Percentiles rank a stretch among this genome's conserved stretches.
These are phyloP conservation scores for Chlamydotis undulata DNA, from an alignment of 2,113 vertebrate genomes.

Conservation along the genomic window DNA sequence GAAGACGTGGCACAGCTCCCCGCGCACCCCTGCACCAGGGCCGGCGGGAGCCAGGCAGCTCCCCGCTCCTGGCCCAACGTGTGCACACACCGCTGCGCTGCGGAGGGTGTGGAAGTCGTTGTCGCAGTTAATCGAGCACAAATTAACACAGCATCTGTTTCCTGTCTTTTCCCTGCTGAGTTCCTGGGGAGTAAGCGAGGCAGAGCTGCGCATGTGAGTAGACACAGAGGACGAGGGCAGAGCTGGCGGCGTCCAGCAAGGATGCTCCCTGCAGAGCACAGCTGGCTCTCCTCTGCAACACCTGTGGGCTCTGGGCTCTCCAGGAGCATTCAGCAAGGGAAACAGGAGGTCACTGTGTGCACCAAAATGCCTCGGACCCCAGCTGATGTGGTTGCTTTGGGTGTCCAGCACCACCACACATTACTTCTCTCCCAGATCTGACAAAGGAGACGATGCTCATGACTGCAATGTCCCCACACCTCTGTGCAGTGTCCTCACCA, in stretches of 20 bases:
- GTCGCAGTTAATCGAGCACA: constrained; percentile 32
- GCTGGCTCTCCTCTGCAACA: rapidly evolving
- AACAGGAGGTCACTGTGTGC: rapidly evolving
- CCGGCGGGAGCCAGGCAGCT: neutral
- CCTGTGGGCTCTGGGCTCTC: neutral
- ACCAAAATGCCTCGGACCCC: neutral
- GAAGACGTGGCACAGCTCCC: neutral
- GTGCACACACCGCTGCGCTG: rapidly evolving
- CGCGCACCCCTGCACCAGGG: rapidly evolving
- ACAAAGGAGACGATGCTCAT: neutral
- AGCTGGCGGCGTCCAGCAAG: neutral
- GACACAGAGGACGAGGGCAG: rapidly evolving
- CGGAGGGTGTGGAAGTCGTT: neutral
- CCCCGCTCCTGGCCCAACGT: rapidly evolving
- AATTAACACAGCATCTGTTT: constrained; percentile 49
- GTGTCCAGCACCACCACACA: neutral
- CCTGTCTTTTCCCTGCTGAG: constrained; percentile 4
- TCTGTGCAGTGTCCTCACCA: rapidly evolving
- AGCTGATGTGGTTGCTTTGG: neutral
- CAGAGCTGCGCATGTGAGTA: neutral
- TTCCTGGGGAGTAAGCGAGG: neutral
- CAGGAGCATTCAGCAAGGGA: neutral
- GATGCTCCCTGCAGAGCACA: rapidly evolving
- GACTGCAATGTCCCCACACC: rapidly evolving
- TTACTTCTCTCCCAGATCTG: neutral